Conservation (phyloP, 2,797 vertebrate genomes). For the Xiphophorus birchmanni region DNA sequence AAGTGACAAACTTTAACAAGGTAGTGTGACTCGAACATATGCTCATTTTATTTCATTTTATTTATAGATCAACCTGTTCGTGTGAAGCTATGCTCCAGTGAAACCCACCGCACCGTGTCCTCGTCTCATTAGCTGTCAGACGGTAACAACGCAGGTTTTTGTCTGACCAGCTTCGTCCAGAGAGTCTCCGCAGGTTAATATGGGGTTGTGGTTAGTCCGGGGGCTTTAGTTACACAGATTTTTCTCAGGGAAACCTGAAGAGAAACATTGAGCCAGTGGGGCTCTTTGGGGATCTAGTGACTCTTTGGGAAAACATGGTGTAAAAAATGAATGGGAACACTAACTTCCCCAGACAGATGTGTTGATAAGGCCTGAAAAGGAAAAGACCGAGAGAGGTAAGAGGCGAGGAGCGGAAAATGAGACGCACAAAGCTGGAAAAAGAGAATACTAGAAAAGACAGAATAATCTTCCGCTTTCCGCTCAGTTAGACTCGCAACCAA, state of each 20-base stretch:
- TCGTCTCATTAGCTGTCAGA: constrained; percentile 48
- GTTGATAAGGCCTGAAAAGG: constrained; percentile 71
- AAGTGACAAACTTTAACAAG: constrained; percentile 27
- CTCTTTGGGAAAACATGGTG: constrained; percentile 73
- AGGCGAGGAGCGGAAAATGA: constrained; percentile 26
- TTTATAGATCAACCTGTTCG: constrained; percentile 60
- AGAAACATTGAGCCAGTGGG: constrained; percentile 43
- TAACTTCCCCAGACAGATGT: constrained; percentile 77
- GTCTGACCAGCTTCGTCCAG: constrained; percentile 34
- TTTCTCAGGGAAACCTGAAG: constrained; percentile 46
- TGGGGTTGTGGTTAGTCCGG: constrained; percentile 42
- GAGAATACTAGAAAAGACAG: constrained; percentile 2
- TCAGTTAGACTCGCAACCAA: constrained; percentile 25
- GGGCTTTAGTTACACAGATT: constrained; percentile 75
- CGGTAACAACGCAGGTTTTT: constrained; percentile 26
- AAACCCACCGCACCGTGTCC: constrained; percentile 41
- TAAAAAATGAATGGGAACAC: constrained; percentile 76
- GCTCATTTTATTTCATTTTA: constrained; percentile 25
- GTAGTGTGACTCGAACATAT: constrained; percentile 40
- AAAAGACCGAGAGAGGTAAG: constrained; percentile 30
- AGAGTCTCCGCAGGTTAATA: constrained; percentile 49
- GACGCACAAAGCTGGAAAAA: constrained; percentile 19
- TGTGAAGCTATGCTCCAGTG: constrained; percentile 38
- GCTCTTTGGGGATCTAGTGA: constrained; percentile 70
- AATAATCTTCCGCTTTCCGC: constrained; percentile 10